Conservation (phyloP, 1,140 invertebrate genomes). For the Drosophila malerkotliana region DNA sequence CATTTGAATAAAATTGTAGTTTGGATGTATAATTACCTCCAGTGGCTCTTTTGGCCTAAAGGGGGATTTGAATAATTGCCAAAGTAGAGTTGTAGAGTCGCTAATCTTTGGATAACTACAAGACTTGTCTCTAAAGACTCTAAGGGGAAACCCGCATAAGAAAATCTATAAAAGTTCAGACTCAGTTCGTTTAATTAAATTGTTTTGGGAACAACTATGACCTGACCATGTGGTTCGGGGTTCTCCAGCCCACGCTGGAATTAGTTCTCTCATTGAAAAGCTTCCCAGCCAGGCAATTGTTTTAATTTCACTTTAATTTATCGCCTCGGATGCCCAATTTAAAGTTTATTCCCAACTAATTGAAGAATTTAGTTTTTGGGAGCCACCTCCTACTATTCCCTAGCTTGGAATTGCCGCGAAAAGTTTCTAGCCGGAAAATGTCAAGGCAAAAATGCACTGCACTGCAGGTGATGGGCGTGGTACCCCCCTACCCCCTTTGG, state of each 20-base stretch:
- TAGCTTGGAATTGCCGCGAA: slow-evolving; percentile 13
- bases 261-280: slow-evolving; percentile 28
- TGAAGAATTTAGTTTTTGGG: slow-evolving; percentile 23
- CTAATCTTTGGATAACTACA: too few species aligned
- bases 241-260: slow-evolving; percentile 20
- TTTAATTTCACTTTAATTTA: slow-evolving; percentile 52
- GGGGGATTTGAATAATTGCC: background rate
- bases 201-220: slow-evolving; percentile 30
- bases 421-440: slow-evolving; percentile 36
- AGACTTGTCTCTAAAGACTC: too few species aligned
- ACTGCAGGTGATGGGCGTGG: slow-evolving; percentile 15
- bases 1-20: slow-evolving; percentile 41
- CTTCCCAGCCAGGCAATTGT: slow-evolving; percentile 35
- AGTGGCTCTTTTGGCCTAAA: too few species aligned
- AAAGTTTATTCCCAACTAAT: slow-evolving; percentile 41
- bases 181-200: slow-evolving; percentile 11
- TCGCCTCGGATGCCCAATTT: slow-evolving; percentile 40
- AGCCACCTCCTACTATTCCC: slow-evolving; percentile 4
- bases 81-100: too few species aligned
- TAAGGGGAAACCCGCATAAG: too few species aligned
- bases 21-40: slow-evolving; percentile 10
- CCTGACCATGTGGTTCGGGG: slow-evolving; percentile 26
- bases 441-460: slow-evolving; percentile 43
- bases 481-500: background rate
- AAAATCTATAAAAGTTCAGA: background rate